Evolutionary conservation across 1,140 invertebrate genomes (phyloP).

Genomic region (Sarcophaga peregrina): DNA sequence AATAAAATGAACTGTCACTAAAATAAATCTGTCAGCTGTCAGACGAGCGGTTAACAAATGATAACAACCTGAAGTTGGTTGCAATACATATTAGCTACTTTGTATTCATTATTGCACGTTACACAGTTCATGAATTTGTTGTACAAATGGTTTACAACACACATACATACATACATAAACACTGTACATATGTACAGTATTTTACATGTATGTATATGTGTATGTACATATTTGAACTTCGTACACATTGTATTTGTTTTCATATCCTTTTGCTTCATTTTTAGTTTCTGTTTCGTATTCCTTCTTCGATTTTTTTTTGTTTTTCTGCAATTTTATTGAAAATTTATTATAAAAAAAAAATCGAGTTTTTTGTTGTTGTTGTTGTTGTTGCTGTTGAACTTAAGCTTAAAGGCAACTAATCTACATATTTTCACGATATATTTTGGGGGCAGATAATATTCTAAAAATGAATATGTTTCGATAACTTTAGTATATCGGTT

Average conservation of each 20-base stretch:
- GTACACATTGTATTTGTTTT: background rate
- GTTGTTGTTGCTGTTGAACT: background rate
- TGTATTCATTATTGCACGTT: too few species aligned
- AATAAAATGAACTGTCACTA: too few species aligned
- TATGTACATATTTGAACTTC: background rate
- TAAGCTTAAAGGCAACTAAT: slow-evolving; percentile 43
- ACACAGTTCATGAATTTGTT: too few species aligned
- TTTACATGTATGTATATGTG: background rate
- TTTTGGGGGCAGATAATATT: slow-evolving; percentile 26
- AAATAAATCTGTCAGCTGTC: too few species aligned
- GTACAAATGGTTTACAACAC: too few species aligned
- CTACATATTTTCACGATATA: slow-evolving; percentile 39
- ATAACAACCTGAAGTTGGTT: too few species aligned
- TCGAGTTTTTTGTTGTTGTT: background rate
- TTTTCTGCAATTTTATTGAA: slow-evolving; percentile 34
- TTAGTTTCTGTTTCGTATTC: background rate
- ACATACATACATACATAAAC: background rate
- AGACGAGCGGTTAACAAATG: too few species aligned
- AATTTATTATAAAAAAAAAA: slow-evolving; percentile 35
- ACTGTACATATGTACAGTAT: background rate
- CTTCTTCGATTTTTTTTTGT: background rate
- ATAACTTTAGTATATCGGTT: background rate
- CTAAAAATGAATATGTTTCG: slow-evolving; percentile 2
- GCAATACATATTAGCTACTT: too few species aligned
- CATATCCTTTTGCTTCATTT: background rate